Evolutionary conservation across 1,140 invertebrate genomes (phyloP).

Genomic region (Leptinotarsa defecta): DNA sequence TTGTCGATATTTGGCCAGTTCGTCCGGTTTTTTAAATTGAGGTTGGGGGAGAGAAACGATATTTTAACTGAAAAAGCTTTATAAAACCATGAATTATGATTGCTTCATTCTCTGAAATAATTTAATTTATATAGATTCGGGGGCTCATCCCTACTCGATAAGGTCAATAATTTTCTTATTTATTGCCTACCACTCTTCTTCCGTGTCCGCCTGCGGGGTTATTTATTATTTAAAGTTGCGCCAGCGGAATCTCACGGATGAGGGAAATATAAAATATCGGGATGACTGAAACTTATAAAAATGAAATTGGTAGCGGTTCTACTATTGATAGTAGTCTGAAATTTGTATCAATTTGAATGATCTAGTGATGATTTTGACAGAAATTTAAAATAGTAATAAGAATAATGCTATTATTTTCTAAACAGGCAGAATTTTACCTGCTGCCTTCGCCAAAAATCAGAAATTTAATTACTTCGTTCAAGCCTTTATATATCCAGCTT

Average conservation of each 20-base stretch:
- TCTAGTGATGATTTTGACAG: too few species aligned
- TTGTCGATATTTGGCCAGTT: conserved; percentile 11
- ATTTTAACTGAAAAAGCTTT: conserved; percentile 27
- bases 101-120: conserved; percentile 31
- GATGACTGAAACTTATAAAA: too few species aligned
- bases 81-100: conserved; percentile 33
- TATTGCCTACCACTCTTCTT: conserved; percentile 14
- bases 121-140: conserved; percentile 26
- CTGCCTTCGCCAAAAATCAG: too few species aligned
- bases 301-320: too few species aligned
- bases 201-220: conserved; percentile 11
- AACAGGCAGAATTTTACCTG: too few species aligned
- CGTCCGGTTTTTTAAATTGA: conserved; percentile 31
- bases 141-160: conserved; percentile 24
- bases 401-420: too few species aligned
- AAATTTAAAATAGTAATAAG: too few species aligned
- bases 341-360: too few species aligned
- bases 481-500: too few species aligned
- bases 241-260: background rate
- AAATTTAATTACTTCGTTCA: too few species aligned
- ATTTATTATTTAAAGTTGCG: conserved; percentile 26
- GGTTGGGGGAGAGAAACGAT: conserved; percentile 18
- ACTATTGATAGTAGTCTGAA: too few species aligned
- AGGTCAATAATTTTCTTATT: conserved; percentile 29
- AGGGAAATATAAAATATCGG: too few species aligned